Conservation (phyloP, 1,140 invertebrate species). For the Wiebesia pumilae region DNA sequence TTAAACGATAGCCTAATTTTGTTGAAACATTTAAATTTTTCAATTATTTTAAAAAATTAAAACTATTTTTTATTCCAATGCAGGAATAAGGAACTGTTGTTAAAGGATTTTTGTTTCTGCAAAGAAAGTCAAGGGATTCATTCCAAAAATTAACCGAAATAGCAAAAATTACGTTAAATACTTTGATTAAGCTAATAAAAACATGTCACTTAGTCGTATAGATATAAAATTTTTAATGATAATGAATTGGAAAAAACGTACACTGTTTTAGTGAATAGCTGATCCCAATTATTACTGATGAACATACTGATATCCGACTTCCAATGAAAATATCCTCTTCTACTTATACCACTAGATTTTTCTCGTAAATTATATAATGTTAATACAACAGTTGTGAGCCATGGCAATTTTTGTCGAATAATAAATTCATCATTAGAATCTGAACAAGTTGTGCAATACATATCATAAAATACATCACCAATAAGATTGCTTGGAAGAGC, state of each 20-base stretch:
- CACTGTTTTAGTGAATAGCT: slow-evolving; percentile 77
- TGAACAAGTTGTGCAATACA: slow-evolving; percentile 81
- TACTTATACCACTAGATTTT: slow-evolving; percentile 80
- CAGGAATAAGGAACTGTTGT: no score
- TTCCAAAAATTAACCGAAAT: no score
- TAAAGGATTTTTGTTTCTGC: no score
- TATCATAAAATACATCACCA: slow-evolving; percentile 86
- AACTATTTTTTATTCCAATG: no score
- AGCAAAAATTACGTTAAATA: no score
- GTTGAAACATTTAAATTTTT: no score
- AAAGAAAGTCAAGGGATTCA: no score
- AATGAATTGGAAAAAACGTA: slow-evolving; percentile 66
- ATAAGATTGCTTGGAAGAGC: slow-evolving; percentile 80
- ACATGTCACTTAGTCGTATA: no score
- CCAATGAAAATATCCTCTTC: slow-evolving; percentile 85
- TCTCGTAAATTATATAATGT: slow-evolving; percentile 80
- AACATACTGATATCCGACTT: slow-evolving; percentile 83
- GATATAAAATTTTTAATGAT: no score
- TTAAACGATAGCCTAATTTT: no score
- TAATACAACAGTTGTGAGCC: slow-evolving; percentile 80
- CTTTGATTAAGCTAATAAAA: no score
- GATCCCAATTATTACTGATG: slow-evolving; percentile 82
- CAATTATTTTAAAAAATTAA: no score
- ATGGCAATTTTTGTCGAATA: slow-evolving; percentile 79
- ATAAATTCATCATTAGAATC: slow-evolving; percentile 76